Evolutionary conservation across 2,888 invertebrate species (phyloP).

Genomic region (Anarsia innoxiella): DNA sequence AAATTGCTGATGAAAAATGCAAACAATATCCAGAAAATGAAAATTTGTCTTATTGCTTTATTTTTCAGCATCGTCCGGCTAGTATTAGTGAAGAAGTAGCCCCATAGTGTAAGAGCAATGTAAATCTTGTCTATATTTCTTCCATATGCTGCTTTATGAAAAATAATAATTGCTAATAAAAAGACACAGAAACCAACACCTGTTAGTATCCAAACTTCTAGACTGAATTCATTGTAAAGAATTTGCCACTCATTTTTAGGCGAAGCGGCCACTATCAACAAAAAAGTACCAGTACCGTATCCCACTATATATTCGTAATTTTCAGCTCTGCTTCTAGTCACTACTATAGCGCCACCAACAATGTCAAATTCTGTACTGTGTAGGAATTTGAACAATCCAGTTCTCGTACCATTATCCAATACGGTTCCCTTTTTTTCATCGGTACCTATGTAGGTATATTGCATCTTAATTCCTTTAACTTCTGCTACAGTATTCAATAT

Average conservation of each 20-base stretch:
- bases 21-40: conserved; percentile 21
- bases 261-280: too few relatives aligned
- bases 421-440: neutral
- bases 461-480: neutral
- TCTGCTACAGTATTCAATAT: neutral
- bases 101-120: conserved; percentile 15
- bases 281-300: conserved; percentile 6
- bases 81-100: conserved; percentile 15
- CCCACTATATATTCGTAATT: conserved; percentile 13
- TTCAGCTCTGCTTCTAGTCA: conserved; percentile 12
- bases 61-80: conserved; percentile 9
- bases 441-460: neutral
- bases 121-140: too few relatives aligned
- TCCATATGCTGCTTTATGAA: too few relatives aligned
- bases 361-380: conserved; percentile 13
- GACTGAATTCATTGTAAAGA: conserved; percentile 12
- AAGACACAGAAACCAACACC: neutral
- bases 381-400: conserved; percentile 11
- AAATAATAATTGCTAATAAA: neutral
- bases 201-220: conserved; percentile 3
- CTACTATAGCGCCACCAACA: conserved; percentile 12
- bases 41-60: conserved; percentile 8
- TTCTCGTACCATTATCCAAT: conserved; percentile 6
- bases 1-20: conserved; percentile 17
- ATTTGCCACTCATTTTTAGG: conserved; percentile 10